phyloP scores from a whole-genome alignment of 2,797 vertebrate species.

The Otus scops region DNA sequence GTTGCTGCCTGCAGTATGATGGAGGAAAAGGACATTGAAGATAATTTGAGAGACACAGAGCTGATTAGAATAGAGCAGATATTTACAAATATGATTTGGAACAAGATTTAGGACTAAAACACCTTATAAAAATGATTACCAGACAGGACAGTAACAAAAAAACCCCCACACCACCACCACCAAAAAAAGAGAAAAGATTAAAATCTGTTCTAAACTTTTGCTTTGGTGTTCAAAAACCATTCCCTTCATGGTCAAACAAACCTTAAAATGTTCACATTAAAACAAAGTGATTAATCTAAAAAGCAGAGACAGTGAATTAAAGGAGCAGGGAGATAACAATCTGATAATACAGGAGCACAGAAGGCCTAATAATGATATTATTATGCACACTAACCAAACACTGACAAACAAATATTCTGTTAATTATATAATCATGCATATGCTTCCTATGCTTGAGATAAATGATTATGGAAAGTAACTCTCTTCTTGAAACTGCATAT shows the following conservation, averaged over 20 bases:
- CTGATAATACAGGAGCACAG: slow-evolving; percentile 65
- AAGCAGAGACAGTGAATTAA: slow-evolving; percentile 50
- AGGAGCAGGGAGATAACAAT: slow-evolving; percentile 62
- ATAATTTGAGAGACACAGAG: not conserved
- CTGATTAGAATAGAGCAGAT: slow-evolving; percentile 1
- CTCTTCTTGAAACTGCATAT: slow-evolving; percentile 43
- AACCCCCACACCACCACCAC: too few species aligned
- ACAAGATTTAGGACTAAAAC: not conserved
- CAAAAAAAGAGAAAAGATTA: not conserved
- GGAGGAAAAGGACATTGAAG: not conserved
- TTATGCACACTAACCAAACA: slow-evolving; percentile 62
- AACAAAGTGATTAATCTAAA: slow-evolving; percentile 39
- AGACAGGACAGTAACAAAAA: not conserved
- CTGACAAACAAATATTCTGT: slow-evolving; percentile 56
- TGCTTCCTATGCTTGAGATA: slow-evolving; percentile 58
- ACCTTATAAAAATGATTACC: not conserved
- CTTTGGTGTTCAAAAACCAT: slow-evolving; percentile 8
- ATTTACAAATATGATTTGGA: slow-evolving; percentile 5
- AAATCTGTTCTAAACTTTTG: slow-evolving; percentile 1
- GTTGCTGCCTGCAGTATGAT: not conserved
- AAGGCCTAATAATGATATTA: slow-evolving; percentile 68
- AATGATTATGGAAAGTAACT: slow-evolving; percentile 52
- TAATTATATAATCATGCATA: slow-evolving; percentile 63
- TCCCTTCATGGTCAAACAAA: not conserved
- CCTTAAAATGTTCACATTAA: slow-evolving; percentile 18